phyloP scores from a whole-genome alignment of 2,888 invertebrate species.

The Dyspetes luteomarginatus region DNA sequence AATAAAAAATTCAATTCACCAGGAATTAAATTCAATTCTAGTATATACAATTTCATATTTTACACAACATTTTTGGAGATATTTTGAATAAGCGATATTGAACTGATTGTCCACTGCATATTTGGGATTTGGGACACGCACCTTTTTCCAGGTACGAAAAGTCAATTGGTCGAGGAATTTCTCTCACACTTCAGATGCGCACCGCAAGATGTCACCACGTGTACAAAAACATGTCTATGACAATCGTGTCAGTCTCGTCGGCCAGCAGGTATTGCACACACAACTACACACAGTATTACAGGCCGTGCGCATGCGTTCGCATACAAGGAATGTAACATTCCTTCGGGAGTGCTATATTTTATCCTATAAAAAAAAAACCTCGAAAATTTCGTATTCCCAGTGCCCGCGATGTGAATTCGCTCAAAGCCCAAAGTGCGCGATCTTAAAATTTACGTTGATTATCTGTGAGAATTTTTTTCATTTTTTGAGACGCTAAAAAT shows the following conservation, averaged over 20 bases:
- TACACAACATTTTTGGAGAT: no score
- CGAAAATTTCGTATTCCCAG: neutral
- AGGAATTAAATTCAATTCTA: no score
- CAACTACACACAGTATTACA: no score
- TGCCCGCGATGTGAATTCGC: neutral
- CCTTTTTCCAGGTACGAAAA: neutral
- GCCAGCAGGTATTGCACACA: slow-evolving; percentile 45
- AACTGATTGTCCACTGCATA: no score
- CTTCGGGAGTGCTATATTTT: slow-evolving; percentile 21
- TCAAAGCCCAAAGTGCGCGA: neutral
- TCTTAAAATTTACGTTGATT: neutral
- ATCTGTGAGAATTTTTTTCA: slow-evolving; percentile 14
- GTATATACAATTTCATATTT: no score
- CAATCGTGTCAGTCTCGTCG: slow-evolving; percentile 32
- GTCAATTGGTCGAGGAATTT: slow-evolving; percentile 22
- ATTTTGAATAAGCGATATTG: no score
- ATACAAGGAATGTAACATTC: slow-evolving; percentile 44
- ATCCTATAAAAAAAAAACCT: slow-evolving; percentile 8
- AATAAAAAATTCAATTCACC: no score
- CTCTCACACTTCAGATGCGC: slow-evolving; percentile 8
- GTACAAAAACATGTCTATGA: slow-evolving; percentile 60
- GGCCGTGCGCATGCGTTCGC: no score
- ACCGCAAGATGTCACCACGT: slow-evolving; percentile 39
- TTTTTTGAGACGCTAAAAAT: slow-evolving; percentile 26
- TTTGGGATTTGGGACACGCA: no score